These are phyloP conservation scores for Protonemura montana DNA, from an alignment of 2,888 invertebrate genomes.

Conservation along the genomic window DNA sequence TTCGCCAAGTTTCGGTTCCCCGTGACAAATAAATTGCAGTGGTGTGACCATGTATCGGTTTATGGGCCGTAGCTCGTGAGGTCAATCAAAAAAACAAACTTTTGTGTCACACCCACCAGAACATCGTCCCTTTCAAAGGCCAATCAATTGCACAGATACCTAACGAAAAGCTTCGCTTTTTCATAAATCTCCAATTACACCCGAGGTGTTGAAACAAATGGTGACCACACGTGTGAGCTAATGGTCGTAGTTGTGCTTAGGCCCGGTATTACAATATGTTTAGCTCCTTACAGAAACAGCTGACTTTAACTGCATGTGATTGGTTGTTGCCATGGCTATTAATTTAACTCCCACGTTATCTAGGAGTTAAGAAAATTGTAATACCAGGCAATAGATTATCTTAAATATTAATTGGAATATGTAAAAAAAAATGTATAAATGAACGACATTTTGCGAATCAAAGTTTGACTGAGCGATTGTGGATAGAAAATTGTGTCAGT, in stretches of 20 bases:
- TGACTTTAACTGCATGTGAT: too few relatives aligned
- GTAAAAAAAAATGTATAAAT: neutral
- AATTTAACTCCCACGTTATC: too few relatives aligned
- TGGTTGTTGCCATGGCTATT: too few relatives aligned
- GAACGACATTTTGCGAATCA: neutral
- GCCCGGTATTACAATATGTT: too few relatives aligned
- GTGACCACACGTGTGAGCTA: neutral
- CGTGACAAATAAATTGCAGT: neutral
- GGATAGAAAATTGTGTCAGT: neutral
- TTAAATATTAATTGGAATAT: neutral
- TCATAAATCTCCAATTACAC: neutral
- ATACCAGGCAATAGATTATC: neutral
- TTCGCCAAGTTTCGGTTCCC: neutral
- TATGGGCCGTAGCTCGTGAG: neutral
- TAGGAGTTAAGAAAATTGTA: too few relatives aligned
- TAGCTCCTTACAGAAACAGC: too few relatives aligned
- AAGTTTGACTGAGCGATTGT: neutral
- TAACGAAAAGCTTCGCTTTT: neutral
- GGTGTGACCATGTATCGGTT: neutral
- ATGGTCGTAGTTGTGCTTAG: neutral
- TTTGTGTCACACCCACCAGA: neutral
- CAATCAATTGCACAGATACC: neutral
- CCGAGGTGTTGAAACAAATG: neutral
- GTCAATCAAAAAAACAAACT: constrained; percentile 1
- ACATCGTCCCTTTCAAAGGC: neutral